phyloP scores from a whole-genome alignment of 1,140 invertebrate species.

The Zaprionus kolodkinae region DNA sequence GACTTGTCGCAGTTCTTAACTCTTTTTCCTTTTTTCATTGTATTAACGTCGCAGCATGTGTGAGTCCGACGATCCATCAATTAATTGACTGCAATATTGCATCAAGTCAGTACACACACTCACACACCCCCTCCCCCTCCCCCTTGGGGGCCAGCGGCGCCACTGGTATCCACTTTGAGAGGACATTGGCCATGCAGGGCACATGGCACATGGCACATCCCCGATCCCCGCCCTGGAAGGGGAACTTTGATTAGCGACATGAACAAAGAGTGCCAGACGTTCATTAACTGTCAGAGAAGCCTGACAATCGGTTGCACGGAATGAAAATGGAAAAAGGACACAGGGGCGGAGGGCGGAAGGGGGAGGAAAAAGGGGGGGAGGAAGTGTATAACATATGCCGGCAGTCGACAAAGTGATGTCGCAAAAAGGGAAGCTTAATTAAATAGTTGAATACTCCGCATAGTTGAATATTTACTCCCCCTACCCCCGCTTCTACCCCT shows the following conservation, averaged over 20 bases:
- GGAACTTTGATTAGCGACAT: conserved; percentile 66
- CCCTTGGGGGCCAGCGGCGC: neutral
- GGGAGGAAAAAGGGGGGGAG: neutral
- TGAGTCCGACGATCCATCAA: conserved; percentile 54
- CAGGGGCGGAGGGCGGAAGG: neutral
- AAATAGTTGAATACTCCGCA: conserved; percentile 45
- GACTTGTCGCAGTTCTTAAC: neutral
- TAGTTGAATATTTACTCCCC: conserved; percentile 26
- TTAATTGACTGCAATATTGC: conserved; percentile 55
- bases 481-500: no score
- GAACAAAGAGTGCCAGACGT: conserved; percentile 59
- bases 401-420: conserved; percentile 42
- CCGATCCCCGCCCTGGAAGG: neutral
- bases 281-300: conserved; percentile 77
- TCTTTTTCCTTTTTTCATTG: neutral
- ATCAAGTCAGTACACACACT: neutral
- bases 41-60: neutral
- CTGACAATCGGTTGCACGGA: conserved; percentile 36
- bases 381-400: conserved; percentile 54
- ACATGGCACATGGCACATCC: conserved; percentile 35
- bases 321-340: neutral
- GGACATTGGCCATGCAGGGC: conserved; percentile 50
- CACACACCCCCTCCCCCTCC: no score
- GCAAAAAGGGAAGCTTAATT: conserved; percentile 55
- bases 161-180: neutral